These are phyloP conservation scores for Glaucidium brasilianum DNA, from an alignment of 2,113 vertebrate species.

Conservation along the genomic window DNA sequence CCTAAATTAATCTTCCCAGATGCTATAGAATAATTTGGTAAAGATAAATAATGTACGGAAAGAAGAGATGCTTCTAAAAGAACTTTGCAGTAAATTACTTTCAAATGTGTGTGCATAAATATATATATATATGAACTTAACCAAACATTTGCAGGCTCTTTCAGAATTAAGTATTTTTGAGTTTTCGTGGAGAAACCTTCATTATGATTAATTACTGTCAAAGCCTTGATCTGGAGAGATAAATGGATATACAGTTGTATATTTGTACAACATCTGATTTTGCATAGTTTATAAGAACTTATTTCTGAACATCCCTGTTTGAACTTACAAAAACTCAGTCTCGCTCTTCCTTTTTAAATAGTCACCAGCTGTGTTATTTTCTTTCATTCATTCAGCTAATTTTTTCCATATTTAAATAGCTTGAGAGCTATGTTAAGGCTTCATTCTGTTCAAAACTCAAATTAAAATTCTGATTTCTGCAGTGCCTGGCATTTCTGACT, in stretches of 20 bases:
- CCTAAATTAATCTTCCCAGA: constrained; percentile 25
- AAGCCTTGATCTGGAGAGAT: background rate
- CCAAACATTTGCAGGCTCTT: background rate
- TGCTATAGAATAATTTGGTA: background rate
- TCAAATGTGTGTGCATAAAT: background rate
- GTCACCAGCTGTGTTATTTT: constrained; percentile 58
- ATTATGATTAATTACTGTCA: constrained; percentile 43
- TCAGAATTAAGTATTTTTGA: background rate
- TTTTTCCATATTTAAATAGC: constrained; percentile 47
- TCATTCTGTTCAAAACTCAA: constrained; percentile 40
- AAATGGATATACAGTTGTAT: background rate
- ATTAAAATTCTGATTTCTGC: constrained; percentile 51
- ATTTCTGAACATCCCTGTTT: constrained; percentile 31
- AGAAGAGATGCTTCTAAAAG: background rate
- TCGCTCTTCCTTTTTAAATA: constrained; percentile 40
- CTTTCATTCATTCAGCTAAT: constrained; percentile 52
- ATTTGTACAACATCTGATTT: constrained; percentile 45
- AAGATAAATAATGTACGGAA: constrained; percentile 16
- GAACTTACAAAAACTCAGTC: constrained; percentile 22
- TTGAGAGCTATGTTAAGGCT: constrained; percentile 38
- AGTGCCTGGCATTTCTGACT: constrained; percentile 38
- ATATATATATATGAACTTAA: background rate
- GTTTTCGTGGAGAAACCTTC: background rate
- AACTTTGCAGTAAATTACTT: background rate
- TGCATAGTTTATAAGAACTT: constrained; percentile 14